Evolutionary conservation across 1,140 invertebrate species (phyloP).

Genomic region (Tyrophagus putrescentiae): DNA sequence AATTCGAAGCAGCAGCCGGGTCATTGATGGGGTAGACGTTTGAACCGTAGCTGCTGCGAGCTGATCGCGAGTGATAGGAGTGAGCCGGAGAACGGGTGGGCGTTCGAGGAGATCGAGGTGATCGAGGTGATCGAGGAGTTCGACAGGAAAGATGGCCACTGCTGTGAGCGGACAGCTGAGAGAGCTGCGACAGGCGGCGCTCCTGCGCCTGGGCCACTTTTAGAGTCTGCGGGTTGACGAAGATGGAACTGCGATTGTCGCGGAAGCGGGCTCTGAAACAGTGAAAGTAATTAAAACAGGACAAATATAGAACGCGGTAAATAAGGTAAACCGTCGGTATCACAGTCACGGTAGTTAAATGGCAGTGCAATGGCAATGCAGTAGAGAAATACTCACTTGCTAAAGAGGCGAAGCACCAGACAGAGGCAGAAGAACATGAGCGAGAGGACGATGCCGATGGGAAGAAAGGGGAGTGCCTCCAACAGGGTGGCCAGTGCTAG

Average conservation of each 20-base stretch:
- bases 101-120: neutral
- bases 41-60: neutral
- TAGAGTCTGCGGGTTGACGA: conserved; percentile 11
- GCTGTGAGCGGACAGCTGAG: conserved; percentile 11
- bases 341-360: too few species aligned
- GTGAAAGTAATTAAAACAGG: neutral
- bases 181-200: conserved; percentile 13
- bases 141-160: neutral
- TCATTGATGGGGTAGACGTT: conserved; percentile 3
- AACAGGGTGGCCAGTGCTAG: neutral
- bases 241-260: conserved; percentile 14
- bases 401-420: conserved; percentile 6
- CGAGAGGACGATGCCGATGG: neutral
- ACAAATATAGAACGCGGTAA: neutral
- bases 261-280: conserved; percentile 17
- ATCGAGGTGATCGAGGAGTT: neutral
- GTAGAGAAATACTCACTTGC: conserved; percentile 15
- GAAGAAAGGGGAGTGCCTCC: neutral
- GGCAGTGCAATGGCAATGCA: too few species aligned
- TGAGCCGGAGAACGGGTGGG: neutral
- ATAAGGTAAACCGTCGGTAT: too few species aligned
- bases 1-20: neutral
- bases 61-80: neutral
- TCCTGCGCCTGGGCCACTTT: conserved; percentile 18
- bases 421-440: neutral